Evolutionary conservation across 2,888 invertebrate species (phyloP).

Genomic region (Timandra comae): DNA sequence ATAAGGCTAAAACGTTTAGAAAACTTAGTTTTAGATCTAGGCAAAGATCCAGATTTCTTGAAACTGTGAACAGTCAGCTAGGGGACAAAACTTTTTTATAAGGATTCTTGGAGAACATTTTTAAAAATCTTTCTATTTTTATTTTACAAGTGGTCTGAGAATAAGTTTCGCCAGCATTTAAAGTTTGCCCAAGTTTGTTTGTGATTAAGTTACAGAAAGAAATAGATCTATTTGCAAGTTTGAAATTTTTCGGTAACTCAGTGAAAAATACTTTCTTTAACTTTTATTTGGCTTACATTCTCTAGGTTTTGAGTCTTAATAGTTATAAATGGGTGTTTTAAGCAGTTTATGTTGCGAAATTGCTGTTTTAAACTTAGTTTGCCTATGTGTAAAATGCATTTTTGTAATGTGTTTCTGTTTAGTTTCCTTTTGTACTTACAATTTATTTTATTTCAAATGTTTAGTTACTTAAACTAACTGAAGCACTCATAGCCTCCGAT

Average conservation of each 20-base stretch:
- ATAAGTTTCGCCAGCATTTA: conserved; percentile 33
- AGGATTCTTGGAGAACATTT: conserved; percentile 22
- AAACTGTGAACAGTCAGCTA: conserved; percentile 5
- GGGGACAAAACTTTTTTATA: conserved; percentile 15
- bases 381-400: too few relatives aligned
- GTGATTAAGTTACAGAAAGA: conserved; percentile 42
- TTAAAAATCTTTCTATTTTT: conserved; percentile 36
- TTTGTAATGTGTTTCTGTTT: too few relatives aligned
- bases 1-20: too few relatives aligned
- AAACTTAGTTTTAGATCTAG: not conserved
- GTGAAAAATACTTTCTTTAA: not conserved
- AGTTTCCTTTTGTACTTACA: too few relatives aligned
- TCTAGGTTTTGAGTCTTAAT: too few relatives aligned
- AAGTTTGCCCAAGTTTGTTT: conserved; percentile 32
- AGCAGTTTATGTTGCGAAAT: too few relatives aligned
- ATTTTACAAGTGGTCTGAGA: conserved; percentile 34
- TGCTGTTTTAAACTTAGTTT: too few relatives aligned
- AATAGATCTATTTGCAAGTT: conserved; percentile 38
- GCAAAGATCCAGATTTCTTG: not conserved
- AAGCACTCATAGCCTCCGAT: too few relatives aligned
- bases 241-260: conserved; percentile 16
- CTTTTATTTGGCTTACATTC: not conserved
- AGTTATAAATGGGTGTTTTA: too few relatives aligned
- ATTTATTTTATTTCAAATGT: too few relatives aligned
- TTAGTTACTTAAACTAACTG: too few relatives aligned